A percentile compares a stretch with the other conserved stretches of the same genome.
Conservation (phyloP, 2,113 vertebrate species). For the Carassius gibelio region DNA sequence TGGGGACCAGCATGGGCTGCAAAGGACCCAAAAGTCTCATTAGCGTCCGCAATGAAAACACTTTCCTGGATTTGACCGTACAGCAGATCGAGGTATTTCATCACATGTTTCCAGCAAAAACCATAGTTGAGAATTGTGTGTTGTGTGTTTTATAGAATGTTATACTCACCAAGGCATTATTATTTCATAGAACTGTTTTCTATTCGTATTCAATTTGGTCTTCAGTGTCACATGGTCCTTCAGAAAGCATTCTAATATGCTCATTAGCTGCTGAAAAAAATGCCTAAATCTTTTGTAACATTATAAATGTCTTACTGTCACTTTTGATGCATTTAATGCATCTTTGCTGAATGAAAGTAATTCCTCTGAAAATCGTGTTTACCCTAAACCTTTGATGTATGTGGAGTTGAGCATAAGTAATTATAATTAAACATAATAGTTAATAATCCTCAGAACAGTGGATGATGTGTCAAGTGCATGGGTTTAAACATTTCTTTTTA, state of each 20-base stretch:
- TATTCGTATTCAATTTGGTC: background rate
- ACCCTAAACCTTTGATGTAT: background rate
- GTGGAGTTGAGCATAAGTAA: background rate
- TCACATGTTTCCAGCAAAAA: background rate
- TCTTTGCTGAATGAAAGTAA: background rate
- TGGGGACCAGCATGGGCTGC: slow-evolving; percentile 98
- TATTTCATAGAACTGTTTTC: background rate
- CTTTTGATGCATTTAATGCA: background rate
- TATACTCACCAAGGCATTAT: background rate
- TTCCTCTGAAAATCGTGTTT: background rate
- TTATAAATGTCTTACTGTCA: background rate
- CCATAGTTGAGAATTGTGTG: background rate
- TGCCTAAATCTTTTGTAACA: background rate
- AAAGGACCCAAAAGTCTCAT: slow-evolving; percentile 97
- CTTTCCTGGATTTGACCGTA: slow-evolving; percentile 96
- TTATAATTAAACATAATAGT: background rate
- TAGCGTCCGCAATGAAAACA: slow-evolving; percentile 94
- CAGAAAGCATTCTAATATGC: too few species aligned
- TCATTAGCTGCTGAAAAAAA: too few species aligned
- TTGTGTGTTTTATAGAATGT: too few species aligned
- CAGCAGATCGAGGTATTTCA: slow-evolving; percentile 91
- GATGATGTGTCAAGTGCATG: background rate
- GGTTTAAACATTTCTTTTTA: background rate
- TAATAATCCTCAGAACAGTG: background rate
- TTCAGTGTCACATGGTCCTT: too few species aligned